A percentile compares a stretch with the other conserved stretches of the same genome.
These are phyloP conservation scores for Gonatopus flavifemur DNA, from an alignment of 1,140 invertebrate species.

Conservation along the genomic window DNA sequence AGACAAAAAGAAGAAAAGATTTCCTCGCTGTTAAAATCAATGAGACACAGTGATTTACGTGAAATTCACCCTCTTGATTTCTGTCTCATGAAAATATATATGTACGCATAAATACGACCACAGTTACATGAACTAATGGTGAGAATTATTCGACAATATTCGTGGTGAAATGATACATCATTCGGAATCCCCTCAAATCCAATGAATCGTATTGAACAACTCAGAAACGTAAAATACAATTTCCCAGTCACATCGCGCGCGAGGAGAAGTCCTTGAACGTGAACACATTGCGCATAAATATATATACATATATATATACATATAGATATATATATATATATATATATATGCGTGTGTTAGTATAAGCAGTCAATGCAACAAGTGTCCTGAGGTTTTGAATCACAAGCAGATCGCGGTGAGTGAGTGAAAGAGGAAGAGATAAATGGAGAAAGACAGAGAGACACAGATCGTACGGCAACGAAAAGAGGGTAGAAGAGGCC, in stretches of 20 bases:
- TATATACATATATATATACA: slow-evolving; percentile 15
- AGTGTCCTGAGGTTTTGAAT: slow-evolving; percentile 61
- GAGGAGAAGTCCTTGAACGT: background rate
- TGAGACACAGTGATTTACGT: too few species aligned
- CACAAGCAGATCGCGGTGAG: slow-evolving; percentile 57
- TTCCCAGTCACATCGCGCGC: slow-evolving; percentile 21
- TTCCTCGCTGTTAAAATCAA: too few species aligned
- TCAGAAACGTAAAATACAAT: slow-evolving; percentile 38
- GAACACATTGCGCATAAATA: slow-evolving; percentile 14
- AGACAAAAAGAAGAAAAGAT: too few species aligned
- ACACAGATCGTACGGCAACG: background rate
- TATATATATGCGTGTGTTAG: slow-evolving; percentile 30
- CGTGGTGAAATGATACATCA: too few species aligned
- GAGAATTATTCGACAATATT: too few species aligned
- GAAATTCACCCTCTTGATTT: too few species aligned
- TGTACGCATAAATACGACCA: too few species aligned
- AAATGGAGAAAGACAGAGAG: slow-evolving; percentile 10
- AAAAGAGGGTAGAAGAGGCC: slow-evolving; percentile 11
- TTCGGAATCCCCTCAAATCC: slow-evolving; percentile 18
- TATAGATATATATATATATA: slow-evolving; percentile 16
- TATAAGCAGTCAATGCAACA: slow-evolving; percentile 58
- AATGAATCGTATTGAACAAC: slow-evolving; percentile 41
- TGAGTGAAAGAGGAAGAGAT: slow-evolving; percentile 29
- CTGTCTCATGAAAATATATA: too few species aligned
- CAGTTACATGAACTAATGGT: too few species aligned